Conservation (phyloP, 1,140 invertebrate species). For the Heterodera carotae region DNA sequence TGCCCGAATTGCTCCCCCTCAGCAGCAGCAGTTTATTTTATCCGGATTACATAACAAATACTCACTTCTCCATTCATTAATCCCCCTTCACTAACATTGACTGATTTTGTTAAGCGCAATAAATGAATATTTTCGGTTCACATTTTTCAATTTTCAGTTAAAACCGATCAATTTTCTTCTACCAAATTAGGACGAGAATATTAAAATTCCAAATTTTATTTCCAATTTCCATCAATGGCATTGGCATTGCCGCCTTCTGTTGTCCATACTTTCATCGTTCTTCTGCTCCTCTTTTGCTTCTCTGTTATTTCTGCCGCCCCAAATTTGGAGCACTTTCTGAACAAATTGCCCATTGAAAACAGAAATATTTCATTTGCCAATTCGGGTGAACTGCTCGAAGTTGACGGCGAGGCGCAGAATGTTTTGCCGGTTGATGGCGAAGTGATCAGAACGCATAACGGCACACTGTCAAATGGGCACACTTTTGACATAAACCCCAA, state of each 20-base stretch:
- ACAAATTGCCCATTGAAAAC: neutral
- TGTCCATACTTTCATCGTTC: neutral
- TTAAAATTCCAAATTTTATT: too few species aligned
- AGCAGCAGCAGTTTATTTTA: neutral
- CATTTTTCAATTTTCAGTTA: too few species aligned
- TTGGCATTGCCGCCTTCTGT: too few species aligned
- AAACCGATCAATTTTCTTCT: too few species aligned
- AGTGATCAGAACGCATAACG: neutral
- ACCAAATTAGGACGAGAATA: too few species aligned
- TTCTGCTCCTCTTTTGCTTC: neutral
- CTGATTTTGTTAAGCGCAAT: too few species aligned
- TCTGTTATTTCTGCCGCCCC: neutral
- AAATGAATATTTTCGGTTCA: too few species aligned
- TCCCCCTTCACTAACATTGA: too few species aligned
- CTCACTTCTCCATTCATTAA: too few species aligned
- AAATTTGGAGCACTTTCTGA: neutral
- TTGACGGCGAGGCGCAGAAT: neutral
- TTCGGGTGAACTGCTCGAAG: neutral
- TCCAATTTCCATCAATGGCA: too few species aligned
- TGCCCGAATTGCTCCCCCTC: neutral
- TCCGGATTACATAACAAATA: too few species aligned
- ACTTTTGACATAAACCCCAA: constrained; percentile 19
- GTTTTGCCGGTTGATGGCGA: neutral
- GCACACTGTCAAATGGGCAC: neutral
- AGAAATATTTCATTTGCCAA: neutral